Evolutionary conservation across 92 coral and sea anemone species (phyloP).

Genomic region (Chrysogorgia sp.): DNA sequence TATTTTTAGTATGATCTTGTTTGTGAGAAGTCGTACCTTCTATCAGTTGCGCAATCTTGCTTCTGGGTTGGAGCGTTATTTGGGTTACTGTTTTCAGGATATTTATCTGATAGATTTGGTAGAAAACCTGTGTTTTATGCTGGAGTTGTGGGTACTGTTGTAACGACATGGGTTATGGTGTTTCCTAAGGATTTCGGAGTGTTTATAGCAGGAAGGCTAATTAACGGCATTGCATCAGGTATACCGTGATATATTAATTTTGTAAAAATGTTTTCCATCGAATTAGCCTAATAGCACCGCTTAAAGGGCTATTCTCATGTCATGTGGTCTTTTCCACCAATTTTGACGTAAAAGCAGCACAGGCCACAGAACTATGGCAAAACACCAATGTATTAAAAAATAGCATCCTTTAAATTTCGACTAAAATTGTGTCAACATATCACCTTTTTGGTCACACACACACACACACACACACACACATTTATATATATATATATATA

Average conservation of each 20-base stretch:
- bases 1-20: conserved; percentile 33
- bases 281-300: too few relatives aligned
- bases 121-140: conserved; percentile 9
- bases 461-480: too few relatives aligned
- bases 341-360: too few relatives aligned
- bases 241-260: background rate
- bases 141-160: conserved; percentile 20
- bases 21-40: conserved; percentile 31
- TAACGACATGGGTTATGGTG: conserved; percentile 38
- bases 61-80: conserved; percentile 33
- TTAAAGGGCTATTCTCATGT: too few relatives aligned
- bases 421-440: too few relatives aligned
- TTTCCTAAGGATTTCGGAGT: conserved; percentile 31
- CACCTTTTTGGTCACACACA: too few relatives aligned
- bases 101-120: conserved; percentile 31
- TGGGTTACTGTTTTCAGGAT: conserved; percentile 32
- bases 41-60: conserved; percentile 31
- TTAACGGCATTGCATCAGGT: conserved; percentile 35
- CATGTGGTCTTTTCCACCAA: too few relatives aligned
- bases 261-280: too few relatives aligned
- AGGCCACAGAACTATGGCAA: too few relatives aligned
- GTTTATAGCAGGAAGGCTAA: conserved; percentile 24
- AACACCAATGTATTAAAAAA: too few relatives aligned
- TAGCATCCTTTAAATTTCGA: too few relatives aligned
- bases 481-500: too few relatives aligned